Base-by-base conservation (phyloP, 2,888 invertebrate species). In the Pharmacophagus antenor region DNA sequence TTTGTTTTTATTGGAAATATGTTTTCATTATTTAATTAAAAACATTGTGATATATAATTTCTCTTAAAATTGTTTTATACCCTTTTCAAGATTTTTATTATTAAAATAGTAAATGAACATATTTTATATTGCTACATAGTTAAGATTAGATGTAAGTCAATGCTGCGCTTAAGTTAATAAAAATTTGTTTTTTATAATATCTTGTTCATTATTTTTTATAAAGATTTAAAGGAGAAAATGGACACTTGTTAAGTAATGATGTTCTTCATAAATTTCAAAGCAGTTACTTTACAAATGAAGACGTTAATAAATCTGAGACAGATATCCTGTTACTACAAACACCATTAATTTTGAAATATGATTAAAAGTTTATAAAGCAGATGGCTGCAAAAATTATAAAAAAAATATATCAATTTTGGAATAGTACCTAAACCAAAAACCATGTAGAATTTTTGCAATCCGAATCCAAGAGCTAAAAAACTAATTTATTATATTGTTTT, bases 31-130 rank as follows among this genome's bases (percentile, higher is more conserved):
- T n/a, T n/a, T n/a, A 37, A n/a, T 37, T 37, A 21, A 37, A 17
- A 8, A 22, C 41, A 17, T 5, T 51, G 50, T 55, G 55, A 55
- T 31, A 60, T 60, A 55, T 31, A 50, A 46, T 51, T n/a, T 8
- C 27, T 20, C 21, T 50, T 44, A 59, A 23, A 27, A 51, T 46
- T n/a, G 20, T 42, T 51, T 54, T 10, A 7, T 41, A 41, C n/a
- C n/a, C 10, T 15, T 37, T 8, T 7, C 31, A 10, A 31, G 31
- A 44, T 44, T 18, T 44, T 44, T 44, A 17, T 44, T 44, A 8
- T 18, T 44, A 44, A 44, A 44, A n/a, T 3, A 15, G 8, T n/a
- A 44, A 44, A 44, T 18, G 4, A 4, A 44, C 20, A 25, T 37
- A 56, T 22, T 47, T 22, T 22, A 18, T 18, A 22, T 20, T 47